Percentiles rank a stretch among this genome's conserved stretches.
phyloP scores from a whole-genome alignment of 2,113 vertebrate species.

The Calyptommatus sinebrachiatus region DNA sequence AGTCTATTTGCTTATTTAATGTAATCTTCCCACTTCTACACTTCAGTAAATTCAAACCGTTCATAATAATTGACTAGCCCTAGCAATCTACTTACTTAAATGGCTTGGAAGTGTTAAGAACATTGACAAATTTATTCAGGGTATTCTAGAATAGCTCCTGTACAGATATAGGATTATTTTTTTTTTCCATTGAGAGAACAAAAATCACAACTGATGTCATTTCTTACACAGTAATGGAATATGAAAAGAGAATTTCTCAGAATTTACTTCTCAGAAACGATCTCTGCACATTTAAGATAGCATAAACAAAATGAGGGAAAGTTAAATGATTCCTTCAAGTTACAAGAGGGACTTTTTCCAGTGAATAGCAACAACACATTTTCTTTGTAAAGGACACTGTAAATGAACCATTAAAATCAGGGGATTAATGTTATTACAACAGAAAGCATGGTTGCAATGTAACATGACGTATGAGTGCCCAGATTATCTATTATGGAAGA shows the following conservation, averaged over 20 bases:
- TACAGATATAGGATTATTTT: neutral
- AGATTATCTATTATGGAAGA: too few relatives aligned
- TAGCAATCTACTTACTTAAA: neutral
- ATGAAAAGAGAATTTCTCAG: neutral
- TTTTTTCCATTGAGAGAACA: conserved; percentile 1
- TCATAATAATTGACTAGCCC: conserved; percentile 24
- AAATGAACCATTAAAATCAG: neutral
- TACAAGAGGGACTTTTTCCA: neutral
- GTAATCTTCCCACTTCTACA: conserved; percentile 27
- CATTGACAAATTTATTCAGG: neutral
- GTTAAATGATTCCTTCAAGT: neutral
- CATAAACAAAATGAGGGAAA: neutral
- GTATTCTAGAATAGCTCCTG: neutral
- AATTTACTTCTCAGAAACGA: too few relatives aligned
- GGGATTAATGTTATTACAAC: neutral
- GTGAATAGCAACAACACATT: neutral
- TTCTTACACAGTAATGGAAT: neutral
- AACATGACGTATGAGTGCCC: too few relatives aligned
- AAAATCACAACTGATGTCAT: neutral
- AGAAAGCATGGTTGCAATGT: neutral
- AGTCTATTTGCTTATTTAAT: conserved; percentile 41
- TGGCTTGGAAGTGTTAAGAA: neutral
- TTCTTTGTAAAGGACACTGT: too few relatives aligned
- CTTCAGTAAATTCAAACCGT: conserved; percentile 34
- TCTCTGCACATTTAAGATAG: neutral